phyloP scores from a whole-genome alignment of 2,797 vertebrate species.

The Hippoglossus hippoglossus region DNA sequence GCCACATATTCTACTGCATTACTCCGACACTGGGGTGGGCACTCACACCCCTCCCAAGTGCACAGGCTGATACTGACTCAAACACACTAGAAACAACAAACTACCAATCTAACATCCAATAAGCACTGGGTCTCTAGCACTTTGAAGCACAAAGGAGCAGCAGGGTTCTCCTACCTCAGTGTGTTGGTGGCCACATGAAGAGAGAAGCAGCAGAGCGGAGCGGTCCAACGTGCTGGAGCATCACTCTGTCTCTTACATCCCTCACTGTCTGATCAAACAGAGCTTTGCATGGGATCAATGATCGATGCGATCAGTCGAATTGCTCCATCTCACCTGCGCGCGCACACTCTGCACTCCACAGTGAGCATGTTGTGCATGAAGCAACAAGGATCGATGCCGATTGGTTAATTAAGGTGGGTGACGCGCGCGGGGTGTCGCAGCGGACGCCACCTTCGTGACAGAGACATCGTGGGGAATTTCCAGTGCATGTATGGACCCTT shows the following conservation, averaged over 20 bases:
- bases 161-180: conserved; percentile 5
- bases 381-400: conserved; percentile 3
- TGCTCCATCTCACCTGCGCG: not conserved
- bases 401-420: conserved; percentile 42
- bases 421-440: conserved; percentile 42
- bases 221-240: conserved; percentile 37
- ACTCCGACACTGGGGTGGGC: not conserved
- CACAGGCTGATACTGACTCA: not conserved
- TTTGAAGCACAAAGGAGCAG: not conserved
- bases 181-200: not conserved
- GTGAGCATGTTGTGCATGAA: not conserved
- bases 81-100: not conserved
- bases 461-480: conserved; percentile 26
- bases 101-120: not conserved
- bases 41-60: not conserved
- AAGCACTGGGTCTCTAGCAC: not conserved
- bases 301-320: no score
- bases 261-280: not conserved
- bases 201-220: not conserved
- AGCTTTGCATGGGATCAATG: no score
- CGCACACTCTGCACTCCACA: not conserved
- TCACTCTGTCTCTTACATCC: not conserved
- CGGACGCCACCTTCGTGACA: conserved; percentile 19
- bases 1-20: not conserved
- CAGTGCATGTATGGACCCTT: not conserved